Percentiles rank a stretch among this genome's conserved stretches.
Conservation (phyloP, 2,888 invertebrate genomes). For the Alentia gelatinosa region DNA sequence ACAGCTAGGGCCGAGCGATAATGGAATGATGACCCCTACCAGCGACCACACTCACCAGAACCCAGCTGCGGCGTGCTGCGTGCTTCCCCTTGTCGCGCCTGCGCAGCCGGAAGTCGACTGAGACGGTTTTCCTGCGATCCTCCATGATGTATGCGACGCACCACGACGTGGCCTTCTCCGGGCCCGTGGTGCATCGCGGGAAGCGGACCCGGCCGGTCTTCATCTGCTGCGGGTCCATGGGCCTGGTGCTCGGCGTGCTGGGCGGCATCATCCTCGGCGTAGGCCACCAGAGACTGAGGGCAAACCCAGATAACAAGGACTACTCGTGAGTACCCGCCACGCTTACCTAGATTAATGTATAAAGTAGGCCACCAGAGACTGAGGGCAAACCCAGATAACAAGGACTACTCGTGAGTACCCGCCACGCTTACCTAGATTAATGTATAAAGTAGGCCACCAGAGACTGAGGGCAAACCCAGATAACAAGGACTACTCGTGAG, state of each 20-base stretch:
- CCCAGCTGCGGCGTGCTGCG: background rate
- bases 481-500: too few species aligned
- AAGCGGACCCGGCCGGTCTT: slow-evolving; percentile 43
- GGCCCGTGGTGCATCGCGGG: background rate
- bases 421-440: too few species aligned
- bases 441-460: too few species aligned
- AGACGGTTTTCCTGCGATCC: background rate
- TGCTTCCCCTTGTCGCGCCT: background rate
- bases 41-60: background rate
- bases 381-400: too few species aligned
- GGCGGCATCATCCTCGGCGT: slow-evolving; percentile 48
- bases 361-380: too few species aligned
- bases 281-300: slow-evolving; percentile 38
- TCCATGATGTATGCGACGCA: slow-evolving; percentile 37
- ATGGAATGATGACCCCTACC: background rate
- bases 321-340: slow-evolving; percentile 53
- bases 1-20: background rate
- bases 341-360: too few species aligned
- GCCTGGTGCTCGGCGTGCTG: slow-evolving; percentile 16
- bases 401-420: too few species aligned
- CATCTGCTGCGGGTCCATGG: slow-evolving; percentile 48
- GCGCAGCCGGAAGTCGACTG: background rate
- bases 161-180: slow-evolving; percentile 7
- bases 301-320: slow-evolving; percentile 41
- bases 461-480: too few species aligned